Percentiles rank a stretch among this genome's conserved stretches.
These are phyloP conservation scores for Ceramica pisi DNA, from an alignment of 2,888 invertebrate genomes.

Conservation along the genomic window DNA sequence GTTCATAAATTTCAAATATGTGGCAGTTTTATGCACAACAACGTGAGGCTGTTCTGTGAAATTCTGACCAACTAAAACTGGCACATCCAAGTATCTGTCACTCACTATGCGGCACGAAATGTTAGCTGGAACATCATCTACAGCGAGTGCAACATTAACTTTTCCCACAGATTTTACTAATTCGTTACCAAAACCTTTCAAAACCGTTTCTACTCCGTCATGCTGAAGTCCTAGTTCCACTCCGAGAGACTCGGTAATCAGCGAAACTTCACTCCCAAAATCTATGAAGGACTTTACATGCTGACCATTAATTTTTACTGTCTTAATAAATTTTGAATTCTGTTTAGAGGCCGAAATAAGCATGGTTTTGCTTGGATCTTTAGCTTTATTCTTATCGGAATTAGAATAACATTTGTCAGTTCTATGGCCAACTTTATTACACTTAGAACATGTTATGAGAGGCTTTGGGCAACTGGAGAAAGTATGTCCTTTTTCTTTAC, in stretches of 20 bases:
- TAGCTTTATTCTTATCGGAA: no score
- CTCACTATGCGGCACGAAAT: constrained; percentile 10
- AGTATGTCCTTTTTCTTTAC: no score
- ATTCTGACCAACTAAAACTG: constrained; percentile 19
- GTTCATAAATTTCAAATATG: constrained; percentile 10
- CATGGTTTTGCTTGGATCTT: no score
- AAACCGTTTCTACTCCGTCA: background rate
- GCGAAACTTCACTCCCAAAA: constrained; percentile 20
- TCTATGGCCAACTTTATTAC: no score
- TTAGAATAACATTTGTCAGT: no score
- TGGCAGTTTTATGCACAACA: constrained; percentile 23
- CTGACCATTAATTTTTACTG: no score
- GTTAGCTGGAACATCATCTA: constrained; percentile 5
- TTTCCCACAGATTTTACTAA: constrained; percentile 1
- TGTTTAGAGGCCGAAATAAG: background rate
- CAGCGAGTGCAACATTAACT: no score
- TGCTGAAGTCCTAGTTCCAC: constrained; percentile 12
- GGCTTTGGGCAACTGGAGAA: no score
- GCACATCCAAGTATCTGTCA: constrained; percentile 17
- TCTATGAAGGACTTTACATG: no score
- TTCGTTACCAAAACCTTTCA: constrained; percentile 20
- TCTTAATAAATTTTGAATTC: background rate
- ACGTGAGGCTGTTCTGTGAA: constrained; percentile 16
- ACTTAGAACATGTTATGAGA: no score
- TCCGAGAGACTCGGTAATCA: constrained; percentile 11